Evolutionary conservation across 2,888 invertebrate species (phyloP), one percentile per base, ranked within the genome.

Genomic region (Laothoe populi): DNA sequence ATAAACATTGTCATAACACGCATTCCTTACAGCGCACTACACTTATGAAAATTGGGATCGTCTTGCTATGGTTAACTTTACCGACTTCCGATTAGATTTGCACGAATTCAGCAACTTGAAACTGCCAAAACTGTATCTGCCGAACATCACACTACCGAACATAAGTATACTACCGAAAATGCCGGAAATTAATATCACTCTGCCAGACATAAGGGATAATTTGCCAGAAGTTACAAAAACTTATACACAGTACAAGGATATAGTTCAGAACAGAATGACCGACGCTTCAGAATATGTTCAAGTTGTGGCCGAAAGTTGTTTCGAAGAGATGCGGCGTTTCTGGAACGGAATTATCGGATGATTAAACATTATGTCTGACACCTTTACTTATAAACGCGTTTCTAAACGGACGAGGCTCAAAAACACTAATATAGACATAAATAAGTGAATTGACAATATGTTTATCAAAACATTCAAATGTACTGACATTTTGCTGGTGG

Each of bases 271-370:
- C 62, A 87, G 93, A 70, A 78, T 94, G 66, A 81, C 83, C 0
- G 93, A 94, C 65, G 92, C 94, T 0, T 90, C 93, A 0, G 91
- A 93, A 40, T 94, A 94, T 70, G 71, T 94, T 24, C 84, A 84
- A 60, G 88, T 93, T 0, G 93, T 94, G 0, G 93, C 93, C 0
- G 88, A 88, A 10, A 94, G 94, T 77, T 90, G 94, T 66, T 84
- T 82, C 62, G 90, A 92, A 62, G 94, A 93, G 68, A 78, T 94
- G 4, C 73, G 84, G 13, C 79, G 90, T 0, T 85, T 83, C 42
- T 93, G 91, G 90, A 71, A 72, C 5, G 88, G 88, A 4, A 68
- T 91, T 2, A 71, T 90, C 35, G 87, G 83, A 81, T 89, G 79
- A 85, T 70, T 63, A 40, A 58, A 21, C 23, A 19, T 53, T 44